Base-by-base conservation (phyloP, 2,113 vertebrate species). In the Lepisosteus oculatus region DNA sequence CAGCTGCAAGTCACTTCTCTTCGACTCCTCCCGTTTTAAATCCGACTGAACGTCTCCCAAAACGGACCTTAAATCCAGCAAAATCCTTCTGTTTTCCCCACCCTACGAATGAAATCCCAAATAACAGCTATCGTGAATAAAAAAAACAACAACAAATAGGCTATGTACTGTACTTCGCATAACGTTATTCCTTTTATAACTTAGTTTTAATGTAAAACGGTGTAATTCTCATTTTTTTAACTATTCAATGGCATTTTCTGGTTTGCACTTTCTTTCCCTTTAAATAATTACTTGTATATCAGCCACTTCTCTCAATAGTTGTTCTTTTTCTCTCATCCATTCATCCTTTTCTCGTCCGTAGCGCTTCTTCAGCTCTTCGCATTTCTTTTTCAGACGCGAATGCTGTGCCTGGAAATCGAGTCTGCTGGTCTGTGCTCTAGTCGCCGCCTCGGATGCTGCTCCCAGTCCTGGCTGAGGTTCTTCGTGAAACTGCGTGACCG, bases 231-330 rank as follows among this genome's bases (percentile, higher is more conserved):
- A 11, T 45, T 15, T 47, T 6, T 51, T 6, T 4, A 47, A 41
- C 13, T 42, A 57, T 65, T n/a, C 43, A 14, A 14, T 56, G 15
- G 42, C 55, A 44, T 57, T 13, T 66, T 47, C 17, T n/a, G 43
- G 13, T 11, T 12, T 45, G 8, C 29, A 42, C 15, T 6, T 67
- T 67, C 5, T 15, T 12, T 14, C 7, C 42, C 13, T 6, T 42
- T n/a, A 44, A 61, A 55, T 29, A 74, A 61, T 85, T 88, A 91
- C 86, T 91, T 93, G 85, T 79, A 93, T 87, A 55, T 89, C 81
- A 67, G 90, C 89, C 76, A 89, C 82, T 86, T 92, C 86, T 83
- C 90, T 91, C 74, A 93, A 76, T 76, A 93, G 75, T n/a, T 61
- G 75, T 75, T 90, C 82, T 76, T 93, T 92, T 79, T 92, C 87